Evolutionary conservation across 2,888 invertebrate genomes (phyloP).

Genomic region (Poecilus cupreus): DNA sequence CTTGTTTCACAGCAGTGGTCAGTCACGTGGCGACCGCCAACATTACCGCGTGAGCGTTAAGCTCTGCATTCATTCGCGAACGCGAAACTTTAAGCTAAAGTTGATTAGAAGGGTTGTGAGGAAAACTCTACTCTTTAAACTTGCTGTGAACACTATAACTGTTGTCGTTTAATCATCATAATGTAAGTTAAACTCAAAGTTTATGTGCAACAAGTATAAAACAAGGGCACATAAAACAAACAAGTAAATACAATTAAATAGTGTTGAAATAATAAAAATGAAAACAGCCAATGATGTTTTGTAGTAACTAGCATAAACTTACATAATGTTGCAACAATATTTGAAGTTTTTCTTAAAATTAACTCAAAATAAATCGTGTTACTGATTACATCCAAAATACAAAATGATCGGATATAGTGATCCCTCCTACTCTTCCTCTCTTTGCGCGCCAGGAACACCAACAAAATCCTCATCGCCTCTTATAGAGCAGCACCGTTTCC

Average conservation of each 20-base stretch:
- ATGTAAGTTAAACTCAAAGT: no score
- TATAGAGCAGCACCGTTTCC: conserved; percentile 36
- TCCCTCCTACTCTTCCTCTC: background rate
- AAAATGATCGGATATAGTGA: conserved; percentile 56
- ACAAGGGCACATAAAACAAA: no score
- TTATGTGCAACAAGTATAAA: no score
- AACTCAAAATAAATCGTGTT: conserved; percentile 45
- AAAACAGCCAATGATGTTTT: no score
- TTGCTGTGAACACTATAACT: no score
- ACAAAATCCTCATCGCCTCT: conserved; percentile 41
- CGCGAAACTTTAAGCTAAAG: background rate
- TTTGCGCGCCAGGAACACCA: conserved; percentile 34
- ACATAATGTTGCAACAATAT: conserved; percentile 43
- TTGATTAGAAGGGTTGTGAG: background rate
- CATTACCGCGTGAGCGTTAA: no score
- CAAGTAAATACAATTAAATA: no score
- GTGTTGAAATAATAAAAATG: no score
- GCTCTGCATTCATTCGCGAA: background rate
- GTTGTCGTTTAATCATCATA: no score
- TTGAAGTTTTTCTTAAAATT: conserved; percentile 51
- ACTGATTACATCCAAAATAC: background rate
- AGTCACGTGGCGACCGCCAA: conserved; percentile 54
- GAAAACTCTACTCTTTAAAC: no score
- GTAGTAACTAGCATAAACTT: background rate
- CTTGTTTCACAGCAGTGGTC: background rate